These are phyloP conservation scores for Xylophagus ater DNA, from an alignment of 2,888 invertebrate genomes.

Conservation along the genomic window DNA sequence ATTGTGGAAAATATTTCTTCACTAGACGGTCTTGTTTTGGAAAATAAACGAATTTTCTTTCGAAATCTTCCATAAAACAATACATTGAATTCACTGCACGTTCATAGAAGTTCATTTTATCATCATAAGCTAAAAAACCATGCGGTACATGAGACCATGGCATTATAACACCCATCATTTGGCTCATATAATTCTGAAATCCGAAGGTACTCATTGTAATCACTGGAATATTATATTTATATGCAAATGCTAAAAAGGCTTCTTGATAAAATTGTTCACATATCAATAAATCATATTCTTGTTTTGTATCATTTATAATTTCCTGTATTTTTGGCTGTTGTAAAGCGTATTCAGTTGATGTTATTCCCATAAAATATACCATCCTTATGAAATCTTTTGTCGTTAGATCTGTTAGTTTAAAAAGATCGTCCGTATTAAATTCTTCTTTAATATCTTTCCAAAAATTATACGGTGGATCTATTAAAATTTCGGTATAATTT, in stretches of 20 bases:
- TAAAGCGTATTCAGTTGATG: constrained; percentile 32
- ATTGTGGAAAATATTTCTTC: constrained; percentile 28
- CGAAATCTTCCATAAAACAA: constrained; percentile 30
- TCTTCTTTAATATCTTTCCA: constrained; percentile 27
- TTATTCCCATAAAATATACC: constrained; percentile 29
- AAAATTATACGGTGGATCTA: constrained; percentile 33
- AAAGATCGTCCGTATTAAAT: constrained; percentile 28
- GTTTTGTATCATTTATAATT: constrained; percentile 29
- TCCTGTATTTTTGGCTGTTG: constrained; percentile 29
- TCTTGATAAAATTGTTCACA: constrained; percentile 40
- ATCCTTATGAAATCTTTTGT: constrained; percentile 27
- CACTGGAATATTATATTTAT: constrained; percentile 37
- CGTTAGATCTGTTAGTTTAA: constrained; percentile 28
- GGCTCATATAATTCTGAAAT: constrained; percentile 39
- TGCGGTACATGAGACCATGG: constrained; percentile 43
- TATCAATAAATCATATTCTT: constrained; percentile 39
- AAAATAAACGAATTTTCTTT: constrained; percentile 29
- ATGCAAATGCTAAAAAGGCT: constrained; percentile 35
- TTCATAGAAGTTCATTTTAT: constrained; percentile 43
- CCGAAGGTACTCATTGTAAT: constrained; percentile 38
- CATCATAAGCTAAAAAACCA: constrained; percentile 37
- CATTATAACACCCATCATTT: constrained; percentile 40
- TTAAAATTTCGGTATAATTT: constrained; percentile 35
- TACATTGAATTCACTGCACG: constrained; percentile 42
- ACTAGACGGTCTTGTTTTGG: constrained; percentile 34